A percentile compares a stretch with the other conserved stretches of the same genome.
These are phyloP conservation scores for Trochalopteron elliotii DNA, from an alignment of 2,113 vertebrate species.

Conservation along the genomic window DNA sequence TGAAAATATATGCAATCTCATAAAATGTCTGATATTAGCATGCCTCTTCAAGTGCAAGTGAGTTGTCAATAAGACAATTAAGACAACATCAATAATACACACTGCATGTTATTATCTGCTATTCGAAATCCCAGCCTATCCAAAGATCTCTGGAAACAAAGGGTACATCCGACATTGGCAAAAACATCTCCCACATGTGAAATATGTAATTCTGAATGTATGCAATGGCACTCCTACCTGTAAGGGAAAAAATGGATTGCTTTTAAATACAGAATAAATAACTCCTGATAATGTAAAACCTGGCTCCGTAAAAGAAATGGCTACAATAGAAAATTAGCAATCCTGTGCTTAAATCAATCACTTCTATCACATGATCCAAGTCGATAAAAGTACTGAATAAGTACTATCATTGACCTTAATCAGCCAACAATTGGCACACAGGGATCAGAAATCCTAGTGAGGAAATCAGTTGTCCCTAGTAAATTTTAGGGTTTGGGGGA, in stretches of 20 bases:
- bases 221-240: neutral
- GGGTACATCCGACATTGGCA: constrained; percentile 28
- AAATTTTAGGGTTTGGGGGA: neutral
- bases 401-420: constrained; percentile 70
- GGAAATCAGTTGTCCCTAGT: neutral
- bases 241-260: neutral
- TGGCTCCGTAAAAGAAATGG: neutral
- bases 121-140: constrained; percentile 65
- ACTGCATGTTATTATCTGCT: constrained; percentile 71
- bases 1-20: constrained; percentile 71
- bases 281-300: neutral
- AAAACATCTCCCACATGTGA: constrained; percentile 14
- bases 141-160: constrained; percentile 71
- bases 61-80: constrained; percentile 82
- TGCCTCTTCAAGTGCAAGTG: constrained; percentile 76
- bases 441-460: constrained; percentile 54
- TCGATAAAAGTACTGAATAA: constrained; percentile 71
- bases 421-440: constrained; percentile 56
- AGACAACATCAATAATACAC: constrained; percentile 76
- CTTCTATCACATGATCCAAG: constrained; percentile 64
- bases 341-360: constrained; percentile 70
- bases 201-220: constrained; percentile 28
- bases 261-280: constrained; percentile 48
- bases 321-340: constrained; percentile 68
- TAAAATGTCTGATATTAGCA: constrained; percentile 75